Evolutionary conservation across 2,797 vertebrate species (phyloP), one percentile per base, ranked within the genome.

Genomic region (Ptychadena robeensis): DNA sequence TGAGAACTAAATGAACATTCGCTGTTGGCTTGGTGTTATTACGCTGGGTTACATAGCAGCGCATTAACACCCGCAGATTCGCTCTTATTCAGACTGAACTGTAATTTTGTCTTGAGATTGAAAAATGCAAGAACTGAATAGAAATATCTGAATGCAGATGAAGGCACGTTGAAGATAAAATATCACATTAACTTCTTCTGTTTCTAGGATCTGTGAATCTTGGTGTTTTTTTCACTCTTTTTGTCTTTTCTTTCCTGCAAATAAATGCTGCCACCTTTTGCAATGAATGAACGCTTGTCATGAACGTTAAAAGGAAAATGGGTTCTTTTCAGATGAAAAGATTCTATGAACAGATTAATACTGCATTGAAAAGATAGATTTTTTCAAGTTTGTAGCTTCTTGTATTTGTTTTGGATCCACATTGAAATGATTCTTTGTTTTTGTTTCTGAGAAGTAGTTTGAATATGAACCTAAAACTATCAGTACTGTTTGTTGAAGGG

Each of bases 1-100:
- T 75, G 63, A 63, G 82, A 83, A 44, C 81, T 67, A 86, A 83
- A 68, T 72, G 44, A 86, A 77, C 76, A 84, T 83, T 86, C 82
- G 71, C 48, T 82, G 71, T 82, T 84, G 40, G 71, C 66, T 80
- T 87, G 48, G 64, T 74, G 40, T 78, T 77, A 25, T 69, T 40
- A 80, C 84, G 53, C 37, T 81, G 83, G 75, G 37, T 77, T 80
- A 77, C 34, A 84, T 82, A 64, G 59, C 64, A 48, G 71, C 57
- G 79, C 74, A 85, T 77, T 76, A 86, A 67, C 57, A 27, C 73
- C 68, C 79, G 40, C 53, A 59, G 75, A 87, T 79, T 79, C 69
- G 67, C 68, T 68, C 30, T 81, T 10, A 72, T 85, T 80, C 68
- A 84, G 77, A 79, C 68, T 37, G 6, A 9, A 68, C 48, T 86